phyloP scores from a whole-genome alignment of 2,888 invertebrate genomes.

The Ophion ellenae region DNA sequence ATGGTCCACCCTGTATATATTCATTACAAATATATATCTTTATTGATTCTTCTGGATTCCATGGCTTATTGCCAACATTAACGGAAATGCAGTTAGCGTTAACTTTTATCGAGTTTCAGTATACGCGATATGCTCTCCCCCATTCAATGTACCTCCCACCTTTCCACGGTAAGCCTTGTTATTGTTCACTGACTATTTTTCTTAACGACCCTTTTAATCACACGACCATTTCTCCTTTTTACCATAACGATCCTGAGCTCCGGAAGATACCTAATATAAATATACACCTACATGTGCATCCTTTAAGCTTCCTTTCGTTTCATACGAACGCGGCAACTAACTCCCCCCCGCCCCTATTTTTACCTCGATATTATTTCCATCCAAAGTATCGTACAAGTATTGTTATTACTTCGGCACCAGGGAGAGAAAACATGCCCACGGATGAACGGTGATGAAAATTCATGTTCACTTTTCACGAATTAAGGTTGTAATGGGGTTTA shows the following conservation, averaged over 20 bases:
- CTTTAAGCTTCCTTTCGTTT: background rate
- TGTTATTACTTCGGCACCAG: background rate
- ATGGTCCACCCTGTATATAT: background rate
- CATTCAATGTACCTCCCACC: background rate
- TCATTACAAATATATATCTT: background rate
- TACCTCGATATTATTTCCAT: background rate
- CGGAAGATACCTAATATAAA: slow-evolving; percentile 17
- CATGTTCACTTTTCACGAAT: background rate
- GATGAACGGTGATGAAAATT: background rate
- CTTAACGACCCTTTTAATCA: slow-evolving; percentile 66
- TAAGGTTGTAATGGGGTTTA: no score
- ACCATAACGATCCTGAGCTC: slow-evolving; percentile 53
- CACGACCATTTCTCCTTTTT: slow-evolving; percentile 66
- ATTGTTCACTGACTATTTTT: slow-evolving; percentile 67
- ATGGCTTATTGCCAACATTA: slow-evolving; percentile 19
- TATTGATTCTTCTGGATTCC: slow-evolving; percentile 54
- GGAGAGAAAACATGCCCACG: background rate
- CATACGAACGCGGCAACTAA: background rate
- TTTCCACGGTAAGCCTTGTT: slow-evolving; percentile 21
- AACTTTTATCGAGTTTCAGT: slow-evolving; percentile 70
- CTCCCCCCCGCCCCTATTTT: background rate
- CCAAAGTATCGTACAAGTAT: background rate
- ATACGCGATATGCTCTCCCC: slow-evolving; percentile 37
- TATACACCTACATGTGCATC: background rate
- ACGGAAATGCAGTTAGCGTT: slow-evolving; percentile 58